Base-by-base conservation (phyloP, 1,140 invertebrate species). In the Gryllus bimaculatus region DNA sequence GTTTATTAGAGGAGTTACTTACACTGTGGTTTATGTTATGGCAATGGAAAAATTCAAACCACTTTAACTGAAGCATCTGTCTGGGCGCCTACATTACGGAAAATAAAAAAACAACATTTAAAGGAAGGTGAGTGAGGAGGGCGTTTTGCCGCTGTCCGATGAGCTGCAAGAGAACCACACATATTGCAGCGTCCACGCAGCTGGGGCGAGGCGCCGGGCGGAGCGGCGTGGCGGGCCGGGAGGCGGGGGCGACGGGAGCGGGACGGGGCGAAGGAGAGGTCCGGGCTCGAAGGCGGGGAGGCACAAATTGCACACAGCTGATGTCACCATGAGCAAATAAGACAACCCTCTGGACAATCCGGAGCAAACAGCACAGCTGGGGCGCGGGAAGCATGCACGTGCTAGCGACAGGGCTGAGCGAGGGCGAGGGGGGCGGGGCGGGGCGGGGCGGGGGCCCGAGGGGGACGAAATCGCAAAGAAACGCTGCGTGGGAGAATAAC, bases 41-140 rank as follows among this genome's bases (percentile, higher is more conserved):
- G 76, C 18, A 77, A 77, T 77, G 75, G n/a, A n/a, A n/a, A 77
- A 77, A 77, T 47, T 13, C 12, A n/a, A 76, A 76, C 47, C 76
- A 77, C 48, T 48, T 77, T 77, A 77, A 47, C 76, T 77, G 47
- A 48, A 54, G 18, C 18, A 47, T 77, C 48, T 18, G 47, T 77
- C 48, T 18, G 47, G 48, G 21, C 48, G n/a, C 76, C 76, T 49
- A 77, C 47, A 77, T 10, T 20, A 48, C 47, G 76, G 47, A 77
- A 48, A 77, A 77, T 48, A 20, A 54, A 77, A 77, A 15, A 77
- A 54, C 47, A 48, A 77, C 18, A 77, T 75, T 75, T 18, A 7
- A 77, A 54, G 21, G 4, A 20, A 77, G 8, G 20, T 77, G 18
- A 49, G 21, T 48, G 48, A 77, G 47, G 47, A 48, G 39, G 48